Evolutionary conservation across 2,888 invertebrate species (phyloP).

Genomic region (Siphonodentalium dalli): DNA sequence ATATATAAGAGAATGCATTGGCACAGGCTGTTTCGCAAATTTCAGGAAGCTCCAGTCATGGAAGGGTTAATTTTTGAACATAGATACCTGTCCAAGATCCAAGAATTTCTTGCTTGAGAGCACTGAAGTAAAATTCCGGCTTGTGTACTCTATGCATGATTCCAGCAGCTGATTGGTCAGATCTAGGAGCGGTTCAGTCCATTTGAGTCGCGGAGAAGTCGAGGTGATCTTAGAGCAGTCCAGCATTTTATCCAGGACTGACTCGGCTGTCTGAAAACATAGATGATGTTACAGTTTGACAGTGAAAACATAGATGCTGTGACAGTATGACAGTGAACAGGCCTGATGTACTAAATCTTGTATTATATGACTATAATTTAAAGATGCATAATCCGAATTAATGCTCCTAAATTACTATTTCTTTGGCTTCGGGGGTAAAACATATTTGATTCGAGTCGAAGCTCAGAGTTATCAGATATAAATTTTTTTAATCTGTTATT

Average conservation of each 20-base stretch:
- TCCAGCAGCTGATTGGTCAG: constrained; percentile 82
- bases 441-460: no score
- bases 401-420: no score
- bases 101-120: constrained; percentile 75
- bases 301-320: background rate
- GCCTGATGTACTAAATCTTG: no score
- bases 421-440: no score
- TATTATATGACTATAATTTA: no score
- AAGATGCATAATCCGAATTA: no score
- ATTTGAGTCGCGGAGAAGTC: constrained; percentile 79
- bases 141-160: constrained; percentile 80
- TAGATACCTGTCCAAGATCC: constrained; percentile 70
- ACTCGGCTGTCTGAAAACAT: constrained; percentile 74
- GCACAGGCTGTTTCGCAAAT: constrained; percentile 31
- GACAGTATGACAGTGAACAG: no score
- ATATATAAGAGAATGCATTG: background rate
- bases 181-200: constrained; percentile 82
- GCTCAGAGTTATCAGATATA: no score
- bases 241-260: constrained; percentile 81
- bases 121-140: constrained; percentile 80
- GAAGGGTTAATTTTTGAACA: background rate
- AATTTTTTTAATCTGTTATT: no score
- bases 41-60: no score
- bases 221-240: constrained; percentile 83
- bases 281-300: background rate